Evolutionary conservation across 2,797 vertebrate genomes (phyloP).

Genomic region (Florisuga fusca): DNA sequence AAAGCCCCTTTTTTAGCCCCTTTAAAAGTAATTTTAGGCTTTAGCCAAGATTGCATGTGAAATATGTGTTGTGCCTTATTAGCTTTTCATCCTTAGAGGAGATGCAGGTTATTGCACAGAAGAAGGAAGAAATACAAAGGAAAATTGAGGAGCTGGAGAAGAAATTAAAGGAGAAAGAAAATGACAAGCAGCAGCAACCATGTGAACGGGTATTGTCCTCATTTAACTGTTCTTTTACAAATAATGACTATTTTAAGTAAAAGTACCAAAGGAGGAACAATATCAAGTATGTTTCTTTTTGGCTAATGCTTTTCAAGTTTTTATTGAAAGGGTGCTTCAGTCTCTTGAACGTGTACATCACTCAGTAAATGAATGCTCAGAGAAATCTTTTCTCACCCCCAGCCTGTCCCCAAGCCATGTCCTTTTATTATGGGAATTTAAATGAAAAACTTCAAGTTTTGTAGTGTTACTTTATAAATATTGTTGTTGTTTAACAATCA

Average conservation of each 20-base stretch:
- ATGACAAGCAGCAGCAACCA: conserved; percentile 24
- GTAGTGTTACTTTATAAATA: background rate
- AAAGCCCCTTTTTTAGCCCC: background rate
- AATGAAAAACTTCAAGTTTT: background rate
- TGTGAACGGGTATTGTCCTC: conserved; percentile 63
- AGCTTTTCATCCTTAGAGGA: conserved; percentile 69
- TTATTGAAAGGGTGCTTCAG: background rate
- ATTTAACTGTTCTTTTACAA: background rate
- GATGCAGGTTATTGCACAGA: conserved; percentile 72
- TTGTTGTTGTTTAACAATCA: background rate
- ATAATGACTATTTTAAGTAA: background rate
- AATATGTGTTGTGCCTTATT: background rate
- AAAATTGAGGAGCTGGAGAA: conserved; percentile 82
- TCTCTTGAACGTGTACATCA: rapidly evolving
- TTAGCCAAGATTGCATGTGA: background rate
- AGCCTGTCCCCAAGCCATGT: background rate
- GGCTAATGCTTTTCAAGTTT: background rate
- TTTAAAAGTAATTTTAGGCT: background rate
- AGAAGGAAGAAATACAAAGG: conserved; percentile 78
- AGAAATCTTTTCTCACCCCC: background rate
- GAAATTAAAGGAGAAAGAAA: conserved; percentile 70
- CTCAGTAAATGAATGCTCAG: background rate
- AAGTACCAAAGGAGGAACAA: background rate
- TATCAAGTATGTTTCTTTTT: background rate
- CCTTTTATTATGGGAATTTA: background rate